Base-by-base conservation (phyloP, 92 coral and sea anemone genomes). In the Desmophyllum pertusum region DNA sequence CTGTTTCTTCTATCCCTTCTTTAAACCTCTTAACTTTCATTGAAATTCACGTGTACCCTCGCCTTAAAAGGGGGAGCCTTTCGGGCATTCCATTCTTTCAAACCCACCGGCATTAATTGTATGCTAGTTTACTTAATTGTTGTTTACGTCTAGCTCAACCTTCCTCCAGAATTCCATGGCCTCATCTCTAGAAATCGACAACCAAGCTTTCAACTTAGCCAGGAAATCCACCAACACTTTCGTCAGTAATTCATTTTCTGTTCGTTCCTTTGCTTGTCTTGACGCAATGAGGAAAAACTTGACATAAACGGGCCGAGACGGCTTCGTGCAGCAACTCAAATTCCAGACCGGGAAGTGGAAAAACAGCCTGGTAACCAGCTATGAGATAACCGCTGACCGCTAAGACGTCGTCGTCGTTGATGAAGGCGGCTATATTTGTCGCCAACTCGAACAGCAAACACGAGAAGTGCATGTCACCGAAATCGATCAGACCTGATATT, bases 341-440 rank as follows among this genome's bases (percentile, higher is more conserved):
- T 70, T 93, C 97, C 46, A 63, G 78, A 40, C 36, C 50, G 36
- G 95, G 88, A 17, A 93, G 77, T 18, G 97, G 93, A 63, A 83
- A 89, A 80, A 45, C 71, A 27, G 93, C 78, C 86, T 93, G 91
- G 93, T 93, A 93, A 63, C 97, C 95, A 77, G 95, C 86, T 10
- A 93, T 62, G 39, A 93, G 40, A 70, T 73, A 73, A 31, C 97
- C 91, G 83, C 97, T 93, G 81, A 70, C 76, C 59, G 55, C 86
- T 18, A 86, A n/a, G 30, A 84, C 90, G 67, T 84, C 73, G 81
- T 83, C 87, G 13, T 80, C 88, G 5, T 73, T 48, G 79, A 89
- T 89, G 29, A 86, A 83, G 11, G 73, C 42, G 42, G 86, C 91
- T 78, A 93, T 73, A 11, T 89, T 41, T 31, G n/a, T 81, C 61